Evolutionary conservation across 2,113 vertebrate genomes (phyloP).

Genomic region (Petrocephalus microphthalmus): DNA sequence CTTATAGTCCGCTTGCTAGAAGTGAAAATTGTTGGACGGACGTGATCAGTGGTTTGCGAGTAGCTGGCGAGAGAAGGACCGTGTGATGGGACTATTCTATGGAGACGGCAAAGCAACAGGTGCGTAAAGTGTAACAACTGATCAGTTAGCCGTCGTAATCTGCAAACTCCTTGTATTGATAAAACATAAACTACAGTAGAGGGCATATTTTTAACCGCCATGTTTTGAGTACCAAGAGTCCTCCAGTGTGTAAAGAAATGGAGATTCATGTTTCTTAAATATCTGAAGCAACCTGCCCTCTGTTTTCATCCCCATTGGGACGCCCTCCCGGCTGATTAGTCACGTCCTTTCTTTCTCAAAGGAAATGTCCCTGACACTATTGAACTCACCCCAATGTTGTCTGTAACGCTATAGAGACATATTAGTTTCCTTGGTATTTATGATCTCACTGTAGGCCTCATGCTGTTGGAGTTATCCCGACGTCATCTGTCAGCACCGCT

Average conservation of each 20-base stretch:
- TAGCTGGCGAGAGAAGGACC: background rate
- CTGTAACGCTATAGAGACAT: background rate
- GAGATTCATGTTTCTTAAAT: background rate
- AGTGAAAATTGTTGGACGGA: background rate
- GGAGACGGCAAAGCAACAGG: background rate
- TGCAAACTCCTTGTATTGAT: background rate
- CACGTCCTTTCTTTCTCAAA: background rate
- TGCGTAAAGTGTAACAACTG: background rate
- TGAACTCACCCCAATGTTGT: background rate
- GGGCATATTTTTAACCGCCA: background rate
- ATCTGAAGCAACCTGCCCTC: background rate
- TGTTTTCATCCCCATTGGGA: background rate
- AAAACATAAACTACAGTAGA: background rate
- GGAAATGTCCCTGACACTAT: background rate
- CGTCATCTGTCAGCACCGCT: constrained; percentile 39
- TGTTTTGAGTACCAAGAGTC: background rate
- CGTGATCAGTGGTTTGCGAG: background rate
- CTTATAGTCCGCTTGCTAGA: background rate
- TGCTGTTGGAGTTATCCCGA: constrained; percentile 34
- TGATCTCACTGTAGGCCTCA: background rate
- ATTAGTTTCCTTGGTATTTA: background rate
- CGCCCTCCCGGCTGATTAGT: background rate
- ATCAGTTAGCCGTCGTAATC: background rate
- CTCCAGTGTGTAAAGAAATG: background rate
- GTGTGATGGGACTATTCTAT: background rate